A percentile compares a stretch with the other conserved stretches of the same genome.
phyloP scores from a whole-genome alignment of 2,797 vertebrate species.

The Gobio occitaniae region DNA sequence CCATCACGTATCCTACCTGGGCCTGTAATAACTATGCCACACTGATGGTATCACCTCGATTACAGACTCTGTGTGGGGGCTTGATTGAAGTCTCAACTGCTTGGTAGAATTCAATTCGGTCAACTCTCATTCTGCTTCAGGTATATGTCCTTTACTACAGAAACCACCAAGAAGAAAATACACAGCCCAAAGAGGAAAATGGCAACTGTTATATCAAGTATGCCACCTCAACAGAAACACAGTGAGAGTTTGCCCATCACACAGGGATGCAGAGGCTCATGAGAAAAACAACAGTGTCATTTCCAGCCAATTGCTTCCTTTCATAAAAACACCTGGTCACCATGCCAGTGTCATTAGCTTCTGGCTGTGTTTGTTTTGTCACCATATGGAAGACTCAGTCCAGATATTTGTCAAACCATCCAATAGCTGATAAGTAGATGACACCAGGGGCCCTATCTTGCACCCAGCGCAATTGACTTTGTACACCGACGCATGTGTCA shows the following conservation, averaged over 20 bases:
- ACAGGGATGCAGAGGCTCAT: background rate
- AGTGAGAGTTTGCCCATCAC: background rate
- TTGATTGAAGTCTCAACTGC: constrained; percentile 9
- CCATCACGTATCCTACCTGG: background rate
- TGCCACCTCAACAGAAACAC: background rate
- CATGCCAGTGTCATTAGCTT: constrained; percentile 26
- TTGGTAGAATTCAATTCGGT: background rate
- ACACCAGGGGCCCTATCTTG: too few species aligned
- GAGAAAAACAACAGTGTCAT: constrained; percentile 36
- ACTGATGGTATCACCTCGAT: constrained; percentile 23
- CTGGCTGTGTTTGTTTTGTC: constrained; percentile 37
- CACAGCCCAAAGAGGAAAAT: background rate
- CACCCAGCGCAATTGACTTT: too few species aligned
- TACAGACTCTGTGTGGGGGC: constrained; percentile 3
- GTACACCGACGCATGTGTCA: too few species aligned
- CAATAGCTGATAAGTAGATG: constrained; percentile 42
- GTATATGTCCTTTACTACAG: constrained; percentile 3
- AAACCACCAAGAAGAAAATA: constrained; percentile 1
- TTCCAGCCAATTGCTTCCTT: constrained; percentile 48
- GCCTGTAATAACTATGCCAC: background rate
- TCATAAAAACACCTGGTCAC: constrained; percentile 46
- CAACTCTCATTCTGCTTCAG: background rate
- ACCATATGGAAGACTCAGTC: constrained; percentile 23
- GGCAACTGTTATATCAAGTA: background rate
- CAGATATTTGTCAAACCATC: constrained; percentile 54